A percentile compares a stretch with the other conserved stretches of the same genome.
phyloP scores from a whole-genome alignment of 2,888 invertebrate genomes.

The Rugalucina vietnamica region DNA sequence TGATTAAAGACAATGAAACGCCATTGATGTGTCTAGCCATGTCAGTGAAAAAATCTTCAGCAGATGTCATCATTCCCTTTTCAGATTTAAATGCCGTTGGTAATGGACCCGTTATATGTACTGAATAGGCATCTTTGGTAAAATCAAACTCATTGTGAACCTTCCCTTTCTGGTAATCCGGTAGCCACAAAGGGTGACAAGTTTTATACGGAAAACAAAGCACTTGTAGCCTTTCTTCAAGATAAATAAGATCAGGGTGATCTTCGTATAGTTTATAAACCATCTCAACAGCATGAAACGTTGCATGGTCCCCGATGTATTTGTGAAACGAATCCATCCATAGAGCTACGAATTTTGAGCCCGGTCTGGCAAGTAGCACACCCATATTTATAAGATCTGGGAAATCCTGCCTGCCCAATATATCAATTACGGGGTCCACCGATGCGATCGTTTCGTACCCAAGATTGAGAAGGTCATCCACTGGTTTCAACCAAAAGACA shows the following conservation, averaged over 20 bases:
- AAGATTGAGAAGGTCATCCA: not conserved
- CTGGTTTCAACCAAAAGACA: constrained; percentile 57
- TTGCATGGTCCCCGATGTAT: constrained; percentile 56
- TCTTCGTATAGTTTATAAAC: constrained; percentile 72
- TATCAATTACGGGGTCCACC: not conserved
- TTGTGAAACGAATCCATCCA: constrained; percentile 58
- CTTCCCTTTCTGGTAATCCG: not conserved
- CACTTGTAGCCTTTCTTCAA: constrained; percentile 75
- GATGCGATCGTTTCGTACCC: not conserved
- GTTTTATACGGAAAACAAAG: constrained; percentile 74
- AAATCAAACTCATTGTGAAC: not conserved
- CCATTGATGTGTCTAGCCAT: no score
- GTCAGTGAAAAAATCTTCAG: no score
- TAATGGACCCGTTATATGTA: no score
- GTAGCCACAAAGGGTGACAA: constrained; percentile 57
- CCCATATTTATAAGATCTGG: not conserved
- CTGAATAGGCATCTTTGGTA: no score
- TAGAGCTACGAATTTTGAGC: not conserved
- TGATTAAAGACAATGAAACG: no score
- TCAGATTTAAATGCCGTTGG: no score
- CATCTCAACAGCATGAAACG: constrained; percentile 60
- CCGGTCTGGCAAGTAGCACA: not conserved
- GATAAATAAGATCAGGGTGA: constrained; percentile 70
- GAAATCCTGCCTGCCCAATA: not conserved
- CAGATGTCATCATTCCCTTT: no score